phyloP scores from a whole-genome alignment of 2,797 vertebrate genomes.

The Tapera naevia region DNA sequence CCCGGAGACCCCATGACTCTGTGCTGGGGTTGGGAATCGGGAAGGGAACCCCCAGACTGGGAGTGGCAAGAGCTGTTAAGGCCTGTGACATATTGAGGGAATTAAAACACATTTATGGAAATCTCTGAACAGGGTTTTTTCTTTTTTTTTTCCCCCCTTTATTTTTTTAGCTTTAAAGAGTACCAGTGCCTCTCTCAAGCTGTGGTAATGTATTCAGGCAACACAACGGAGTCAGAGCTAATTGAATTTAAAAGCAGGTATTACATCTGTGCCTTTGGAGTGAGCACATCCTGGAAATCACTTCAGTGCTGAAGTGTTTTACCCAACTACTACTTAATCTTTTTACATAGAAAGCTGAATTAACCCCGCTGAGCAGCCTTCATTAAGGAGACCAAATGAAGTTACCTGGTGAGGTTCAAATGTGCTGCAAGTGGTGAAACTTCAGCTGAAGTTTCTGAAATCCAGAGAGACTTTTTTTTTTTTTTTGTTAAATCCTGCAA shows the following conservation, averaged over 20 bases:
- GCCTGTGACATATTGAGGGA: conserved; percentile 47
- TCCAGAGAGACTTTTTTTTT: not conserved
- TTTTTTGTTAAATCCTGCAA: not conserved
- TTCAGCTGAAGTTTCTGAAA: conserved; percentile 46
- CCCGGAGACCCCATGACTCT: fast-evolving
- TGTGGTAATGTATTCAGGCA: conserved; percentile 75
- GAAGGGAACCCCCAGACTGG: not conserved
- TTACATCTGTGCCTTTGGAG: conserved; percentile 71
- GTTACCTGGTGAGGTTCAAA: conserved; percentile 61
- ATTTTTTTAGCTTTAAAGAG: conserved; percentile 21
- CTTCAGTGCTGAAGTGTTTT: conserved; percentile 42
- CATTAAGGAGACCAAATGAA: conserved; percentile 63
- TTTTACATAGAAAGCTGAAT: conserved; percentile 22
- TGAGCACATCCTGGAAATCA: conserved; percentile 26
- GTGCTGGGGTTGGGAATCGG: fast-evolving
- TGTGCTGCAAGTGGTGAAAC: conserved; percentile 40
- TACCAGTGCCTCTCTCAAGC: conserved; percentile 60
- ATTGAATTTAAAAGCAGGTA: conserved; percentile 82
- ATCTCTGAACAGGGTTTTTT: conserved; percentile 42
- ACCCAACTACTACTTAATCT: conserved; percentile 48
- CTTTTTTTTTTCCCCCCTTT: not conserved
- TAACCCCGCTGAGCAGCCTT: not conserved
- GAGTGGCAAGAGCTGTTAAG: not conserved
- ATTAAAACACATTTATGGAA: conserved; percentile 70
- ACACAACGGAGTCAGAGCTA: conserved; percentile 72